These are phyloP conservation scores for Dolichotis patagonum DNA, from an alignment of 2,113 vertebrate species.

Conservation along the genomic window DNA sequence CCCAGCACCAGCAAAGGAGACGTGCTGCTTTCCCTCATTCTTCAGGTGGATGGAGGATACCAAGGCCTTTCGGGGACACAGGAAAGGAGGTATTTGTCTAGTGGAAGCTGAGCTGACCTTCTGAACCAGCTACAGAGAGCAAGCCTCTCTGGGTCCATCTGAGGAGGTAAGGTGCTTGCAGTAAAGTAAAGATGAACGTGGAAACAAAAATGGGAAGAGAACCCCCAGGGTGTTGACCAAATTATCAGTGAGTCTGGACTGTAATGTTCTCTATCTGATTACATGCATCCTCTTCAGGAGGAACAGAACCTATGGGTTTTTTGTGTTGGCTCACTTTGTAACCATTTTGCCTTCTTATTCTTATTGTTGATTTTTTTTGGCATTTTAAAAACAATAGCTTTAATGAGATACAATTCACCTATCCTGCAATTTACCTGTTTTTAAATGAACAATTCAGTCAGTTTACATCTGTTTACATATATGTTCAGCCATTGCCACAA, in stretches of 20 bases:
- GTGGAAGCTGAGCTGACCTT: not conserved
- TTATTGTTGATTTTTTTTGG: not conserved
- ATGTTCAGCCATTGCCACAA: not conserved
- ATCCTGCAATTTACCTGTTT: not conserved
- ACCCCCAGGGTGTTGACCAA: not conserved
- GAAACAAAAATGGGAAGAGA: not conserved
- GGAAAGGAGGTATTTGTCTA: not conserved
- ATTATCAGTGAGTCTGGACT: not conserved
- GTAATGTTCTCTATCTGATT: not conserved
- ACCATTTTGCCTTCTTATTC: not conserved
- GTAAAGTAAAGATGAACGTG: not conserved
- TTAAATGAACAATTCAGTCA: not conserved
- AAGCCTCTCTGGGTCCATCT: not conserved
- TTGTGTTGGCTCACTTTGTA: not conserved
- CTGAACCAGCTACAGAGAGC: not conserved
- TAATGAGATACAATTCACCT: not conserved
- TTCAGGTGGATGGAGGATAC: not conserved
- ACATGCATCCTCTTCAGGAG: not conserved
- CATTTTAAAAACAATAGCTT: not conserved
- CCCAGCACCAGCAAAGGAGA: not conserved
- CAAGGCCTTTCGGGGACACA: fast-evolving
- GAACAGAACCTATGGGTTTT: not conserved
- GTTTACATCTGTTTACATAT: not conserved
- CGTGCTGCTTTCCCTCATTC: not conserved
- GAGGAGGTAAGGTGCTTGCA: not conserved